phyloP scores from a whole-genome alignment of 1,140 invertebrate species.

The Brachionus plicatilis region DNA sequence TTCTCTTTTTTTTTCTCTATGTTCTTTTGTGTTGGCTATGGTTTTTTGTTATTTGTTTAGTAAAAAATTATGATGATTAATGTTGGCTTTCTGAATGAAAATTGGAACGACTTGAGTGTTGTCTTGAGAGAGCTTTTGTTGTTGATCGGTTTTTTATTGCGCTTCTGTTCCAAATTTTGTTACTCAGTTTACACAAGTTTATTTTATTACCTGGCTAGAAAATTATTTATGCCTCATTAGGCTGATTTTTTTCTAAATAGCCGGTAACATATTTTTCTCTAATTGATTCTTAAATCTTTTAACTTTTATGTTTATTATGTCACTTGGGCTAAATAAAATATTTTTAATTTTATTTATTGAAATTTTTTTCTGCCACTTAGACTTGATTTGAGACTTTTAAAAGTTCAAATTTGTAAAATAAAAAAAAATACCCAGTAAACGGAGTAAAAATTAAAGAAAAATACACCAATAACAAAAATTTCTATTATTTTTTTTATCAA shows the following conservation, averaged over 20 bases:
- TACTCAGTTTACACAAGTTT: not conserved
- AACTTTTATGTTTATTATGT: not conserved
- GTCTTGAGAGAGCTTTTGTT: not conserved
- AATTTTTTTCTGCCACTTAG: no score
- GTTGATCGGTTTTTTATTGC: not conserved
- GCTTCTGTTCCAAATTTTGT: not conserved
- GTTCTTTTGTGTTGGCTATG: not conserved
- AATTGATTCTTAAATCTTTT: not conserved
- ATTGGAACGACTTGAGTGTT: not conserved
- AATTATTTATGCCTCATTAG: not conserved
- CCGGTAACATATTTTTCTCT: not conserved
- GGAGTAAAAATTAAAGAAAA: no score
- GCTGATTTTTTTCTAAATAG: not conserved
- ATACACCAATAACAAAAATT: no score
- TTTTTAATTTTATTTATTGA: no score
- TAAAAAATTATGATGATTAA: slow-evolving; percentile 34
- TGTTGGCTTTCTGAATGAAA: not conserved
- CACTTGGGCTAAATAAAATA: not conserved
- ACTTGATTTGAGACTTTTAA: no score
- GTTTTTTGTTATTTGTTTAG: slow-evolving; percentile 8
- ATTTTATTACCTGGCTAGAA: not conserved
- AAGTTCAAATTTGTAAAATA: no score
- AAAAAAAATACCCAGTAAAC: no score
- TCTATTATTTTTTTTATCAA: no score
- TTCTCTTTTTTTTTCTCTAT: not conserved